Evolutionary conservation across 1,140 invertebrate species (phyloP).

Genomic region (Holcopasites calliopsidis): DNA sequence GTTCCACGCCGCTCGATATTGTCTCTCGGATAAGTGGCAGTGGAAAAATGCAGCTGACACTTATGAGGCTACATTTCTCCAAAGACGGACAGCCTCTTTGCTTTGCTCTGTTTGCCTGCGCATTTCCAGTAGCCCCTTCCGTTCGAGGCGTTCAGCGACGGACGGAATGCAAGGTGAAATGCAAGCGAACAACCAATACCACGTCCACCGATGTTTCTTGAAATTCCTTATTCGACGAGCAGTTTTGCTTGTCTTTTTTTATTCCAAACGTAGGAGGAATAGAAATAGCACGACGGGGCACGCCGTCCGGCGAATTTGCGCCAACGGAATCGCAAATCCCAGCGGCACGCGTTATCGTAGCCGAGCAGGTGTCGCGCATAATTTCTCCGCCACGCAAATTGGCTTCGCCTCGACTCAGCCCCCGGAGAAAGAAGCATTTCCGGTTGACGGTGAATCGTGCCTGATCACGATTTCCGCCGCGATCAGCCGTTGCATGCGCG

Average conservation of each 20-base stretch:
- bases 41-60: slow-evolving; percentile 41
- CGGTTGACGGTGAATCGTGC: slow-evolving; percentile 5
- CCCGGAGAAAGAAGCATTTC: slow-evolving; percentile 12
- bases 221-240: not conserved
- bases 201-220: not conserved
- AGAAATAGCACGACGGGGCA: no score
- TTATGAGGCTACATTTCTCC: slow-evolving; percentile 47
- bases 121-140: not conserved
- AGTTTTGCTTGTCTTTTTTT: no score
- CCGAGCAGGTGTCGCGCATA: slow-evolving; percentile 18
- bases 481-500: not conserved
- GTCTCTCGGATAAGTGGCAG: slow-evolving; percentile 36
- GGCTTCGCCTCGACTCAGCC: not conserved
- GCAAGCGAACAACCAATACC: not conserved
- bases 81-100: not conserved
- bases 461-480: slow-evolving; percentile 21
- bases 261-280: no score
- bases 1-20: slow-evolving; percentile 36
- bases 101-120: not conserved
- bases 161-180: slow-evolving; percentile 1
- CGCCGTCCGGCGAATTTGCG: not conserved
- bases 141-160: not conserved
- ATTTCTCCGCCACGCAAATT: not conserved
- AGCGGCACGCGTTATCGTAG: slow-evolving; percentile 7
- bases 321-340: slow-evolving; percentile 16